Evolutionary conservation across 2,888 invertebrate genomes (phyloP).

Genomic region (Zhengitettix transpicula): DNA sequence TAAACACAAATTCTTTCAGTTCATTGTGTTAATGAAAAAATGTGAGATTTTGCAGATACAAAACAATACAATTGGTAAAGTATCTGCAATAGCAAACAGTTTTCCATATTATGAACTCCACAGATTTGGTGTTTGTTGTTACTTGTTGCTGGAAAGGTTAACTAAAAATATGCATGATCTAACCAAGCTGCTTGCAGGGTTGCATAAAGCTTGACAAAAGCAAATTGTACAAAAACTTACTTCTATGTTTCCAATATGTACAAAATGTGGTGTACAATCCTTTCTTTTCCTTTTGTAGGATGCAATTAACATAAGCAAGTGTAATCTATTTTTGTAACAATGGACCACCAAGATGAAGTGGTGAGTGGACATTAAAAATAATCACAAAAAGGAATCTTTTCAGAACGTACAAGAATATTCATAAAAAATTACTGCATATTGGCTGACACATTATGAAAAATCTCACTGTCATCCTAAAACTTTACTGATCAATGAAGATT

Average conservation of each 20-base stretch:
- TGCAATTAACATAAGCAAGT: slow-evolving; percentile 5
- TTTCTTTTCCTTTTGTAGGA: slow-evolving; percentile 6
- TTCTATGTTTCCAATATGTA: slow-evolving; percentile 10
- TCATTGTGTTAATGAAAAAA: not conserved
- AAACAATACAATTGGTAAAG: no score
- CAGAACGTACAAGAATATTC: not conserved
- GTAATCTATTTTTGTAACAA: slow-evolving; percentile 6
- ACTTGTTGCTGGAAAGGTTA: slow-evolving; percentile 9
- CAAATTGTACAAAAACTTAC: slow-evolving; percentile 9
- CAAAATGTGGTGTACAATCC: slow-evolving; percentile 9
- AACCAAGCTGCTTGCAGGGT: slow-evolving; percentile 14
- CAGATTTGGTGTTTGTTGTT: slow-evolving; percentile 1
- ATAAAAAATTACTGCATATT: no score
- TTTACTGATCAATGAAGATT: no score
- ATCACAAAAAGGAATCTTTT: slow-evolving; percentile 6
- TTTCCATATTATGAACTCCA: not conserved
- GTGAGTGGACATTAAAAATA: slow-evolving; percentile 8
- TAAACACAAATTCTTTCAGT: slow-evolving; percentile 1
- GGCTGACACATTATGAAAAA: no score
- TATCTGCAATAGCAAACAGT: not conserved
- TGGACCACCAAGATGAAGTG: slow-evolving; percentile 6
- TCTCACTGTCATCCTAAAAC: no score
- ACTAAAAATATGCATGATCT: slow-evolving; percentile 11
- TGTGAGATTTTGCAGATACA: no score
- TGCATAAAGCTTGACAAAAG: slow-evolving; percentile 11